phyloP scores from a whole-genome alignment of 1,140 invertebrate species.

The Hyposmocoma kahamanoa region DNA sequence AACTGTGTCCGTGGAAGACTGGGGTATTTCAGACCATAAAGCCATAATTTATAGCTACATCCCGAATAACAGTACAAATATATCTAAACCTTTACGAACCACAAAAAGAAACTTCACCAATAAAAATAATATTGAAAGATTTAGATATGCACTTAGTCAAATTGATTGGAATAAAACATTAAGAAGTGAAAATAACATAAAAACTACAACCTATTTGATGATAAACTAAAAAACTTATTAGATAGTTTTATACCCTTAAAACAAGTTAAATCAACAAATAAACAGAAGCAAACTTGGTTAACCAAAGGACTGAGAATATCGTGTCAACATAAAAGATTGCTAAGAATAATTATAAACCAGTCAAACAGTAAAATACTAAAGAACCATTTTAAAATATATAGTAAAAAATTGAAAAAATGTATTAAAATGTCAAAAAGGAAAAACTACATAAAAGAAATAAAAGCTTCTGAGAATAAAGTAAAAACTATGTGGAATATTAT shows the following conservation, averaged over 20 bases:
- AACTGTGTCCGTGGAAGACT: conserved; percentile 1
- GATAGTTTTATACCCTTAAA: not conserved
- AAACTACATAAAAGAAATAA: conserved; percentile 2
- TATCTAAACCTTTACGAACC: too few relatives aligned
- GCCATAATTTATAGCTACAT: too few relatives aligned
- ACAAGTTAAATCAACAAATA: not conserved
- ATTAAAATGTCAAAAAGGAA: not conserved
- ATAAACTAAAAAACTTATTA: not conserved
- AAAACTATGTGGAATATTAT: conserved; percentile 6
- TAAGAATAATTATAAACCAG: not conserved
- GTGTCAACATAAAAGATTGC: not conserved
- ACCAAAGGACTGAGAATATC: conserved; percentile 2
- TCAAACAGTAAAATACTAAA: not conserved
- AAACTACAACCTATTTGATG: not conserved
- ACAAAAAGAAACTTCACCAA: not conserved
- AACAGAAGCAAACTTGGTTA: not conserved
- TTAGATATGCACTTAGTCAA: not conserved
- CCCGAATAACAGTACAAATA: too few relatives aligned
- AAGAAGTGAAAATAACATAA: not conserved
- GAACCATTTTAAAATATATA: not conserved
- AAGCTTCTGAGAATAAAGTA: not conserved
- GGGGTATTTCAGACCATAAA: conserved; percentile 5
- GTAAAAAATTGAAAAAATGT: not conserved
- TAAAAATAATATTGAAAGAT: not conserved
- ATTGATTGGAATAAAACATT: not conserved